Conservation (phyloP, 2,113 vertebrate species). For the Leucopsar rothschildi region DNA sequence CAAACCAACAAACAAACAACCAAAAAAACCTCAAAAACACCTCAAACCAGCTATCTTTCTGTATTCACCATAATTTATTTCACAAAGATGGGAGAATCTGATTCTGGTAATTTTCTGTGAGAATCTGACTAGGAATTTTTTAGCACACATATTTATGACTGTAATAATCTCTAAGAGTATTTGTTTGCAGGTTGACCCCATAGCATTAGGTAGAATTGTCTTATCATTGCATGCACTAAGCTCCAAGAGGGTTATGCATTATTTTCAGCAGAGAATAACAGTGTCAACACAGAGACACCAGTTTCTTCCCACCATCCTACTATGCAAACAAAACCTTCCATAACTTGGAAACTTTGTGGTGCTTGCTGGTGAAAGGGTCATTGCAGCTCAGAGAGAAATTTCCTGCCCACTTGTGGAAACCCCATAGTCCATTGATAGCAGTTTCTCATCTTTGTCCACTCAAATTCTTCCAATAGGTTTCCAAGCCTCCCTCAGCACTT, state of each 20-base stretch:
- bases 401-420: background rate
- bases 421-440: background rate
- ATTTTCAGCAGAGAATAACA: background rate
- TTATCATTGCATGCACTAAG: background rate
- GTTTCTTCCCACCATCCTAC: background rate
- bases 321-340: background rate
- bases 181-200: background rate
- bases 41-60: background rate
- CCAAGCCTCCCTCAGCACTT: background rate
- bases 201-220: background rate
- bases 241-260: background rate
- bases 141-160: background rate
- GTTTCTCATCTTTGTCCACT: background rate
- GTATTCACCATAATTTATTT: background rate
- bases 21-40: no score
- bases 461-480: background rate
- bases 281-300: background rate
- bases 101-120: background rate
- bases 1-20: background rate
- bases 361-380: background rate
- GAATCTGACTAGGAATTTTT: background rate
- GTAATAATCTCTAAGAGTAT: background rate
- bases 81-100: background rate
- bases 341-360: background rate
- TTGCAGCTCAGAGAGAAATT: background rate